Percentiles rank a stretch among this genome's conserved stretches.
These are phyloP conservation scores for Alosa sapidissima DNA, from an alignment of 2,797 vertebrate genomes.

Conservation along the genomic window DNA sequence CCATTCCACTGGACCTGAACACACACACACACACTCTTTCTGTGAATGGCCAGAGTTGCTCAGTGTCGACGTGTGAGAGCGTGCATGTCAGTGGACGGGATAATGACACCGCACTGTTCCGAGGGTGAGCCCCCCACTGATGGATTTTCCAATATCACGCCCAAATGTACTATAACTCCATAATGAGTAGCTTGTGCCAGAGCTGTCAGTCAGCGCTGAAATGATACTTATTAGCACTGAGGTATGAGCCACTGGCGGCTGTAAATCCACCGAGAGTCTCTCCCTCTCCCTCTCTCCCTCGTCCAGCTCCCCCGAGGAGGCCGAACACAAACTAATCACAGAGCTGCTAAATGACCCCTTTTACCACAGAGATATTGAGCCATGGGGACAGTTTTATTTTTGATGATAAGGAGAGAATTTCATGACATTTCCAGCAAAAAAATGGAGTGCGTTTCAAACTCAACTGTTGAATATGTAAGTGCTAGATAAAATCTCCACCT, in stretches of 20 bases:
- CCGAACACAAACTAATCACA: not conserved
- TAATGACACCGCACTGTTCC: not conserved
- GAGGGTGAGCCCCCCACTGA: not conserved
- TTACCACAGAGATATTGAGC: not conserved
- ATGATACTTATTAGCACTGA: conserved; percentile 18
- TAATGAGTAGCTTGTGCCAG: not conserved
- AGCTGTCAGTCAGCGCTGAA: not conserved
- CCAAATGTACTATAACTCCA: conserved; percentile 17
- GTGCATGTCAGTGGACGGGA: not conserved
- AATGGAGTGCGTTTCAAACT: not conserved
- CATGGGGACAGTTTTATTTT: not conserved
- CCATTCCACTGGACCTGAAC: not conserved
- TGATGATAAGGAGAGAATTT: not conserved
- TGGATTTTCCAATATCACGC: conserved; percentile 7
- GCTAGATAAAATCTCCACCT: not conserved
- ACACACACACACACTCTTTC: not conserved
- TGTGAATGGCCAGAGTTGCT: not conserved
- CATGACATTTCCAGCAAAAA: not conserved
- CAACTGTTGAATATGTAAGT: not conserved
- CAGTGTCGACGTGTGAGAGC: not conserved
- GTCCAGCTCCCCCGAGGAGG: not conserved
- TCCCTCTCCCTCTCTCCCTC: not conserved
- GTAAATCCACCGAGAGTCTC: not conserved
- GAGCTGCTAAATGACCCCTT: not conserved
- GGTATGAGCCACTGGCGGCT: not conserved